phyloP scores from a whole-genome alignment of 2,113 vertebrate species.

The Microcebus jonahi region DNA sequence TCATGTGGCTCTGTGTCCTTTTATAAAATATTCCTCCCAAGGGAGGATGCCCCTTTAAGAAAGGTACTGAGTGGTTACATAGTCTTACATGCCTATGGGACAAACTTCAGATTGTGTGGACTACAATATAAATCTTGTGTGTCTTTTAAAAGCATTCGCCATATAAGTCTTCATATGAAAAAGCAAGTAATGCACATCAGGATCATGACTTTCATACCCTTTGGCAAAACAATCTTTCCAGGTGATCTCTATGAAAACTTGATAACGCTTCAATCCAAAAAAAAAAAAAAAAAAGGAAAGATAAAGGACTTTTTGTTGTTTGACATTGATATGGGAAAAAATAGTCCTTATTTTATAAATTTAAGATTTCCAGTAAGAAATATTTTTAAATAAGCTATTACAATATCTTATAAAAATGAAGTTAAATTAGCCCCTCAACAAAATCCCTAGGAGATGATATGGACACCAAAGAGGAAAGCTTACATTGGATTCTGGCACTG shows the following conservation, averaged over 20 bases:
- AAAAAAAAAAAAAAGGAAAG: background rate
- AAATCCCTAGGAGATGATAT: background rate
- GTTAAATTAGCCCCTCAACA: background rate
- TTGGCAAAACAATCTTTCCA: background rate
- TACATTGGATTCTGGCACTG: background rate
- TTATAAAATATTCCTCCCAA: background rate
- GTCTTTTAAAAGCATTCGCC: conserved; percentile 30
- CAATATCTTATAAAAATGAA: conserved; percentile 22
- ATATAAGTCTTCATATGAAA: background rate
- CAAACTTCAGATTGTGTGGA: background rate
- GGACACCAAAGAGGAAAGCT: background rate
- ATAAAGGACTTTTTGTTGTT: background rate
- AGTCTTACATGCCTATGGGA: background rate
- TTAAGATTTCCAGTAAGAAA: conserved; percentile 5
- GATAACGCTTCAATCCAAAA: background rate
- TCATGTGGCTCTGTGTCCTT: background rate
- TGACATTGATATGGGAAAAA: background rate
- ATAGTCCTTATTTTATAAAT: background rate
- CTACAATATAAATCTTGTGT: background rate
- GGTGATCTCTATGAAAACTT: background rate
- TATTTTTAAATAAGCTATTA: background rate
- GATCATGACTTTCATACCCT: background rate
- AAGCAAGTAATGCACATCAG: background rate
- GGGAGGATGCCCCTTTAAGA: background rate
- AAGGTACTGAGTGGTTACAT: background rate